phyloP scores from a whole-genome alignment of 2,113 vertebrate genomes.

The Mystacornis crossleyi region DNA sequence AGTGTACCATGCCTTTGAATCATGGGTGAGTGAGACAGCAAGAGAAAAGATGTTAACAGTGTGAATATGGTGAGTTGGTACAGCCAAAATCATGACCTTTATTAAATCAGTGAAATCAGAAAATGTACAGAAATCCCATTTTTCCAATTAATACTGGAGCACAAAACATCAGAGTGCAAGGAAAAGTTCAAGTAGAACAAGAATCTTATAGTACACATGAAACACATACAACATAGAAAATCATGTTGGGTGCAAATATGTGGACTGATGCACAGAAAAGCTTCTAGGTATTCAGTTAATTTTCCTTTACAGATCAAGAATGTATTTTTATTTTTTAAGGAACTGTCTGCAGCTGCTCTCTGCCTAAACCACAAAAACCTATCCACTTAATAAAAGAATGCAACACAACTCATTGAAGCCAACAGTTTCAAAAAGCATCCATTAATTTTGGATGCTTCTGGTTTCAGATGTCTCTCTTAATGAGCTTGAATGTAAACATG shows the following conservation, averaged over 20 bases:
- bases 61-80: neutral
- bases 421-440: slow-evolving; percentile 31
- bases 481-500: slow-evolving; percentile 50
- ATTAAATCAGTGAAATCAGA: neutral
- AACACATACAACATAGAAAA: neutral
- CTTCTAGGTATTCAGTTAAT: neutral
- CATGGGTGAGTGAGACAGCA: neutral
- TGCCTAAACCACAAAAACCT: slow-evolving; percentile 35
- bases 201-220: neutral
- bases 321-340: neutral
- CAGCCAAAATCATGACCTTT: neutral
- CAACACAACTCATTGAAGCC: slow-evolving; percentile 1
- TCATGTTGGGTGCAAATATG: neutral
- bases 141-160: neutral
- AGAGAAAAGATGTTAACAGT: neutral
- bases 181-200: neutral
- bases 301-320: neutral
- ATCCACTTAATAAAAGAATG: slow-evolving; percentile 38
- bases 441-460: slow-evolving; percentile 54
- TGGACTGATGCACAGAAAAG: neutral
- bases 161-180: neutral
- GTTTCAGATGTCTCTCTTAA: slow-evolving; percentile 53
- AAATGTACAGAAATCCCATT: neutral
- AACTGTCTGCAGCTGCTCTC: neutral
- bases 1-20: neutral